A percentile compares a stretch with the other conserved stretches of the same genome.
phyloP scores from a whole-genome alignment of 2,113 vertebrate genomes.

The Neotragus moschatus region DNA sequence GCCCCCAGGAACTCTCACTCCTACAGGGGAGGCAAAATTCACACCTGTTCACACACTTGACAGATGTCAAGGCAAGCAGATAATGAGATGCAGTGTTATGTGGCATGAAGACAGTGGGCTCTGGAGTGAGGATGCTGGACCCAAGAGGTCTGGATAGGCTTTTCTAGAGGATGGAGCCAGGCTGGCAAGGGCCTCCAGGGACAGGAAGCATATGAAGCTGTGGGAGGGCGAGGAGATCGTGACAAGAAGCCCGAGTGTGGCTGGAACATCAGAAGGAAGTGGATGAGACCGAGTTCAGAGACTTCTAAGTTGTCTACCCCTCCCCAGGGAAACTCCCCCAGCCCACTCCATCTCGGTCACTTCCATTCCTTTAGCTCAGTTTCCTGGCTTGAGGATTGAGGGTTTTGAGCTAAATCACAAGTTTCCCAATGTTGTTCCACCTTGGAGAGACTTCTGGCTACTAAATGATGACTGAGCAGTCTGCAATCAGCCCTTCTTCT shows the following conservation, averaged over 20 bases:
- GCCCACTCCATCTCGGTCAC: neutral
- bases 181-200: neutral
- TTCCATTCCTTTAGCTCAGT: neutral
- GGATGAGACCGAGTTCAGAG: no score
- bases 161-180: neutral
- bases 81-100: neutral
- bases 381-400: neutral
- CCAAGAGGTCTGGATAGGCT: neutral
- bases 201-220: neutral
- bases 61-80: neutral
- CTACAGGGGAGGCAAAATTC: neutral
- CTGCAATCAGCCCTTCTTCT: neutral
- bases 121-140: neutral
- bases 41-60: neutral
- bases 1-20: neutral
- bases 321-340: accelerated
- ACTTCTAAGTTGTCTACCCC: no score
- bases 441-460: neutral
- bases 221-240: neutral
- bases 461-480: neutral
- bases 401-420: neutral
- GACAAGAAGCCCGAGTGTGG: neutral
- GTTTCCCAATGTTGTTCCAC: neutral
- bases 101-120: neutral
- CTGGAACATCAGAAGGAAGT: neutral